Base-by-base conservation (phyloP, 2,113 vertebrate species). In the Anser cygnoides region DNA sequence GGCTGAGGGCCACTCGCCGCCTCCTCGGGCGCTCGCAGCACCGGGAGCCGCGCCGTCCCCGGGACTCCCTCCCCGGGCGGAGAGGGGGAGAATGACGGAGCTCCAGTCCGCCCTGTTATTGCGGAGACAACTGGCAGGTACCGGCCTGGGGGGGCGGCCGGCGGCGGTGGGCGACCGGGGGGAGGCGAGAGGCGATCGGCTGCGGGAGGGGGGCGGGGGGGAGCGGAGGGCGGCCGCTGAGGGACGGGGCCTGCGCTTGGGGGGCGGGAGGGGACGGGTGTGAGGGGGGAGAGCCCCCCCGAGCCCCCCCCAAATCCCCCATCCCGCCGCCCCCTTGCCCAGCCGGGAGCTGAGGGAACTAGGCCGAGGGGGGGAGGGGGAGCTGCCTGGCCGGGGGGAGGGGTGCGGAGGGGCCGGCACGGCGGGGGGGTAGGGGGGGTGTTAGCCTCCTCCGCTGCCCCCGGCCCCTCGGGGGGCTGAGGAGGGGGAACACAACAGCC, bases 111-210 rank as follows among this genome's bases (percentile, higher is more conserved):
- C 98, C 96, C 98, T 99, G 98, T 98, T 99, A 97, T 98, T 99
- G 98, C 98, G 99, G 98, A 99, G 99, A 98, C 99, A 99, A 98
- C 98, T 99, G 92, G 99, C 99, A 99, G 99, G 99, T 99, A 98
- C 98, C 94, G 58, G 76, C 70, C 87, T 43, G 50, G 55, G 59
- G 68, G 43, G 29, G 67, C 14, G 33, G 41, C 22, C 46, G 46
- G 20, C 18, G 46, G 20, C 18, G 20, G 46, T 4, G 20, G 46
- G 43, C 4, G 18, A 46, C 8, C 8, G 18, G 44, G 18, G 18
- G 44, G 18, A 46, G 44, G 18, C 44, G 18, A 46, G 44, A 46
- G 44, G 44, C 44, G 46, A 20, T 46, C 46, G 46, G 46, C 19
- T 9, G 19, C 46, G 46, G 20, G 46, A 19, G 18, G 44, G 7